Percentiles rank a stretch among this genome's conserved stretches.
These are phyloP conservation scores for Oscheius onirici DNA, from an alignment of 2,888 invertebrate genomes.

Conservation along the genomic window DNA sequence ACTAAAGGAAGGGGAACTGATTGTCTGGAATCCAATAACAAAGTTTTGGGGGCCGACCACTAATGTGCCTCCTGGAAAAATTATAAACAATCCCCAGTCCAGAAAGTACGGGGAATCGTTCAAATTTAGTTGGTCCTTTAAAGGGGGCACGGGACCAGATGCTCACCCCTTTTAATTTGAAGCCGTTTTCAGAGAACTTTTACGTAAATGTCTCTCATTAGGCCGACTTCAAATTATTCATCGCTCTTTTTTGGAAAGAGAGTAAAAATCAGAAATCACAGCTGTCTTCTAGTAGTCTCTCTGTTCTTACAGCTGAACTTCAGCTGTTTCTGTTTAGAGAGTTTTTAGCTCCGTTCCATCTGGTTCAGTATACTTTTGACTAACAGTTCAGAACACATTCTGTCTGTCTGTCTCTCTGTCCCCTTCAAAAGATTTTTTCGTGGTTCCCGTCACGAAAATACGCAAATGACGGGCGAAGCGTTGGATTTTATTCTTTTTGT, in stretches of 20 bases:
- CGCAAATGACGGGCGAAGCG: too few relatives aligned
- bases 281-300: too few relatives aligned
- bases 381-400: not conserved
- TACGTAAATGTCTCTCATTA: not conserved
- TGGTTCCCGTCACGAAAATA: not conserved
- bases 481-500: too few relatives aligned
- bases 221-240: not conserved
- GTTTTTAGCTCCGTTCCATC: too few relatives aligned
- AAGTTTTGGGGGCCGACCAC: not conserved
- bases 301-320: too few relatives aligned
- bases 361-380: not conserved
- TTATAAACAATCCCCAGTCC: not conserved
- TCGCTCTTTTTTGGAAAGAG: not conserved
- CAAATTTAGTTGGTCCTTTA: not conserved
- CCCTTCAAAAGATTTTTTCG: not conserved
- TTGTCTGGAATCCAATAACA: not conserved
- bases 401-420: slow-evolving; percentile 11
- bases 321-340: too few relatives aligned
- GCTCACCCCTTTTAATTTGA: too few relatives aligned
- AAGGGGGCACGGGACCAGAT: not conserved
- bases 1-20: not conserved
- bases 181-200: not conserved
- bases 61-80: not conserved
- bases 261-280: too few relatives aligned
- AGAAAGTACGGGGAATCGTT: not conserved